Evolutionary conservation across 2,797 vertebrate genomes (phyloP).

Genomic region (Platyrinchus mystaceus): DNA sequence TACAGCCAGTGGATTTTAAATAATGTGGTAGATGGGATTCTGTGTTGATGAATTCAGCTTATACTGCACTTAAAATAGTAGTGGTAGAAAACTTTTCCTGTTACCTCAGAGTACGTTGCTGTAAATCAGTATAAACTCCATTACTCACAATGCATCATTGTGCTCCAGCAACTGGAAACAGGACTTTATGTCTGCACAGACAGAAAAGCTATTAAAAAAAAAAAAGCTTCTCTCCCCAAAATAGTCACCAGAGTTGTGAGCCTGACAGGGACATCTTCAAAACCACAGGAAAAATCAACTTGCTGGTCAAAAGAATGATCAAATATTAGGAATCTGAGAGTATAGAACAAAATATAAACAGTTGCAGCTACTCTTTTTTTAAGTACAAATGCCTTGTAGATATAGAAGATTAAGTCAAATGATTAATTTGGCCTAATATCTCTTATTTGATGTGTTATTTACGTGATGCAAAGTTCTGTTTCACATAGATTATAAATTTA

Average conservation of each 20-base stretch:
- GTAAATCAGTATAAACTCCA: neutral
- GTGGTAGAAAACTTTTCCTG: neutral
- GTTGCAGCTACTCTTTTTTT: neutral
- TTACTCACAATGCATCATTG: neutral
- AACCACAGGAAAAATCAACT: neutral
- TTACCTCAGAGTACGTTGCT: neutral
- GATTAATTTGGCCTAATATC: neutral
- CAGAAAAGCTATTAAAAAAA: neutral
- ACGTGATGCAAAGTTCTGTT: neutral
- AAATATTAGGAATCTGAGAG: neutral
- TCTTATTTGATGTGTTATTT: neutral
- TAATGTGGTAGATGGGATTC: neutral
- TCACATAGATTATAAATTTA: neutral
- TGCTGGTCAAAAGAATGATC: neutral
- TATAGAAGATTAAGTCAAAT: neutral
- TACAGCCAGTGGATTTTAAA: neutral
- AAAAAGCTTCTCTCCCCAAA: neutral
- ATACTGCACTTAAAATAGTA: neutral
- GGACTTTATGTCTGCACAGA: neutral
- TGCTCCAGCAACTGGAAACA: neutral
- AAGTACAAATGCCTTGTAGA: neutral
- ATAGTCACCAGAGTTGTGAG: neutral
- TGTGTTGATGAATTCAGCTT: neutral
- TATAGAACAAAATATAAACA: neutral
- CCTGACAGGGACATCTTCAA: neutral